Base-by-base conservation (phyloP, 2,888 invertebrate species). In the Drosophila atripex region DNA sequence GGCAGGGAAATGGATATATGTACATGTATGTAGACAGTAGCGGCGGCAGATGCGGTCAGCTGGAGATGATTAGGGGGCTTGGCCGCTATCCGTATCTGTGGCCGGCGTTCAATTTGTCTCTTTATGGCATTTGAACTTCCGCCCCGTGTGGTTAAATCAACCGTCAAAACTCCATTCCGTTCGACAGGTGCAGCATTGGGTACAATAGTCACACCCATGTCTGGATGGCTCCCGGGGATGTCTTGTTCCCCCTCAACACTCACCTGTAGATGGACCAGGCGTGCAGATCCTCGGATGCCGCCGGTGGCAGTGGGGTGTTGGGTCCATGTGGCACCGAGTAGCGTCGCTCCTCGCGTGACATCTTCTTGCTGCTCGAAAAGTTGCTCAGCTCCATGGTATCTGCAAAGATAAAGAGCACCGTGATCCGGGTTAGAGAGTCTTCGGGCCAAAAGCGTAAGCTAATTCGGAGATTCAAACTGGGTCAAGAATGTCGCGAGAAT, bases 261-360 rank as follows among this genome's bases (percentile, higher is more conserved):
- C 91, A 96, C 96, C 96, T 95, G 93, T 97, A 97, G 91, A 98
- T 98, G 77, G 97, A 97, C 98, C 98, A 98, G 68, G 98, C 98
- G 91, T 98, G 98, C 70, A 98, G 93, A 91, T 98, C 98, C 90
- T 98, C 97, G 54, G 96, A 96, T 80, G 97, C 96, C 90, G 96
- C 96, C 73, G 96, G 94, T 66, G 95, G 95, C 75, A 90, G 90
- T 90, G 93, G 95, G 74, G 94, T 93, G 84, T 94, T 94, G 63
- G 96, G 95, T 91, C 95, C 95, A 80, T 96, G 96, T 28, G 97
- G 97, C 90, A 97, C 96, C 56, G 97, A 97, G 93, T 97, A 97
- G 90, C 97, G 94, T 86, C 97, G 93, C 92, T 97, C 97, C 80
- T 93, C 94, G 83, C 93, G 93, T 79, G 93, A 91, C 86, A 91